Base-by-base conservation (phyloP, 2,113 vertebrate genomes). In the Sinocyclocheilus anshuiensis region DNA sequence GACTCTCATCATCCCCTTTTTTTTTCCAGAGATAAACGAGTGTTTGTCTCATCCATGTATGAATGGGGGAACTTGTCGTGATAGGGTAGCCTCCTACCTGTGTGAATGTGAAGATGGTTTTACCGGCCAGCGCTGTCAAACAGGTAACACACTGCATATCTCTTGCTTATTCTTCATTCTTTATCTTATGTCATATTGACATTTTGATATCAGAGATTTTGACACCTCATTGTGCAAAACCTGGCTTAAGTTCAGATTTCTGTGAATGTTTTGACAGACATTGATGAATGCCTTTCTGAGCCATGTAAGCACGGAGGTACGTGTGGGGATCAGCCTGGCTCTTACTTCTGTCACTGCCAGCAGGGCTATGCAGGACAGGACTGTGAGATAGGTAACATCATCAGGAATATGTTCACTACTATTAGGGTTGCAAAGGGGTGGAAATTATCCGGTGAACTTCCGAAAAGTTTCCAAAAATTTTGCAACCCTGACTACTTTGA, bases 11-110 rank as follows among this genome's bases (percentile, higher is more conserved):
- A 24, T 78, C 11, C 18, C 7, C 20, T 72, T n/a, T 81, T 67
- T 84, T 48, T 81, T 61, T 39, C 7, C 92, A 98, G 97, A 98
- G 92, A 93, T 97, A 0, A 93, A 97, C 0, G 95, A 97, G 91
- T 98, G 97, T 89, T 86, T 36, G 3, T 97, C 96, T 0, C 96
- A 97, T 93, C 97, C 97, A 0, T 98, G 97, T 89, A 93, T 96
- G 77, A 96, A 97, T 0, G 96, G 96, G 0, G 96, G 96, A 13
- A 95, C 87, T 1, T 98, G 97, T 92, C 95, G 92, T 77, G 96
- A 97, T 90, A 91, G 87, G 0, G 29, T 96, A 0, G 95, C 95
- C 0, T 95, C 95, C 86, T 97, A 96, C 16, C 74, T 96, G 88
- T 99, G 98, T 29, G 94, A 95, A 59, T 99, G 98, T 83, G 92